These are phyloP conservation scores for Lamprotornis superbus DNA, from an alignment of 2,113 vertebrate genomes.

Conservation along the genomic window DNA sequence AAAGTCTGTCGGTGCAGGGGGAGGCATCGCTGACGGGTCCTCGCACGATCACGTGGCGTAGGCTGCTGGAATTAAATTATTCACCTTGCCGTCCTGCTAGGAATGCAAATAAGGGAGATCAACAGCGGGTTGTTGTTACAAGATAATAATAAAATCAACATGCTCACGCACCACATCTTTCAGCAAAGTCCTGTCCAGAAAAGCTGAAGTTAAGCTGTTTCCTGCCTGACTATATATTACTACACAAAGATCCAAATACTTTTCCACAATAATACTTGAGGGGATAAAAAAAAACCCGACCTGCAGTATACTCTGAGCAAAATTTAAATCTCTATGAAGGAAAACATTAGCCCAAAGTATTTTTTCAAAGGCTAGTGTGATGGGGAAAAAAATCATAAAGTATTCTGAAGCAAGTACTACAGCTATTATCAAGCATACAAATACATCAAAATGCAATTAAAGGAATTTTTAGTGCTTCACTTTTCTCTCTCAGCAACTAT, in stretches of 20 bases:
- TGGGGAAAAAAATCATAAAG: background rate
- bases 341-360: background rate
- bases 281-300: fast-evolving
- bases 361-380: background rate
- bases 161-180: background rate
- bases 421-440: background rate
- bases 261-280: background rate
- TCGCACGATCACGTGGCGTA: background rate
- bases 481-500: background rate
- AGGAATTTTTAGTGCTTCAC: background rate
- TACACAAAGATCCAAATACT: background rate
- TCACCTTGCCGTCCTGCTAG: constrained; percentile 42
- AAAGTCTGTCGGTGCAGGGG: background rate
- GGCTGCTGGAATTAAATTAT: constrained; percentile 53
- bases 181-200: background rate
- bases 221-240: background rate
- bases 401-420: background rate
- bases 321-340: background rate
- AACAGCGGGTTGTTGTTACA: background rate
- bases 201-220: background rate
- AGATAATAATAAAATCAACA: constrained; percentile 18
- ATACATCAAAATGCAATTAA: background rate
- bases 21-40: background rate
- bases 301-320: background rate
- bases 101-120: constrained; percentile 54